Percentiles rank a stretch among this genome's conserved stretches.
These are phyloP conservation scores for Parauchenoglanis punctatus DNA, from an alignment of 2,797 vertebrate genomes.

Conservation along the genomic window DNA sequence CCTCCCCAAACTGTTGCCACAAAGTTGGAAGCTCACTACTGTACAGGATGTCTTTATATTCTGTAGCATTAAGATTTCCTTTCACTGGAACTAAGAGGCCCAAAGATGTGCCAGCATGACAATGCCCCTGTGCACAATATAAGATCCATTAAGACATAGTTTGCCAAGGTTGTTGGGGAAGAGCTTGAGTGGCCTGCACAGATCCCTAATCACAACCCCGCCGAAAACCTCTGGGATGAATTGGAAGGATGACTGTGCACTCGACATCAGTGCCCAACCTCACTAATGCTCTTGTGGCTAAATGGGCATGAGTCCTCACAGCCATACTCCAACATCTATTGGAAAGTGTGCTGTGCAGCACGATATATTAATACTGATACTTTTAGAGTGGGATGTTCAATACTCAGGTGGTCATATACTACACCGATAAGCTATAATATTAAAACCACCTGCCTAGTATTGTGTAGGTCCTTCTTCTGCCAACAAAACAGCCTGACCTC, in stretches of 20 bases:
- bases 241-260: not conserved
- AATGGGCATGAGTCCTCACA: not conserved
- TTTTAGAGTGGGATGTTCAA: not conserved
- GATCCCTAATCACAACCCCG: not conserved
- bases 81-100: not conserved
- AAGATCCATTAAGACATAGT: not conserved
- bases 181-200: not conserved
- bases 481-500: too few species aligned
- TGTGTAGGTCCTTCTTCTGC: too few species aligned
- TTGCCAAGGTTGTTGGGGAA: not conserved
- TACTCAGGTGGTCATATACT: not conserved
- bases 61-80: not conserved
- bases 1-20: not conserved
- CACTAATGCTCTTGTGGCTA: not conserved
- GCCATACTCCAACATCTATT: not conserved
- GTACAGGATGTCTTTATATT: not conserved
- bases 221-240: not conserved
- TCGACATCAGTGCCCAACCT: not conserved
- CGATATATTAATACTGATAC: not conserved
- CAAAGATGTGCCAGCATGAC: not conserved
- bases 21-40: not conserved
- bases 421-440: too few species aligned
- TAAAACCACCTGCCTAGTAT: too few species aligned
- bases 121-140: not conserved
- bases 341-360: not conserved